These are phyloP conservation scores for Steinernema feltiae DNA, from an alignment of 1,140 invertebrate genomes.

Conservation along the genomic window DNA sequence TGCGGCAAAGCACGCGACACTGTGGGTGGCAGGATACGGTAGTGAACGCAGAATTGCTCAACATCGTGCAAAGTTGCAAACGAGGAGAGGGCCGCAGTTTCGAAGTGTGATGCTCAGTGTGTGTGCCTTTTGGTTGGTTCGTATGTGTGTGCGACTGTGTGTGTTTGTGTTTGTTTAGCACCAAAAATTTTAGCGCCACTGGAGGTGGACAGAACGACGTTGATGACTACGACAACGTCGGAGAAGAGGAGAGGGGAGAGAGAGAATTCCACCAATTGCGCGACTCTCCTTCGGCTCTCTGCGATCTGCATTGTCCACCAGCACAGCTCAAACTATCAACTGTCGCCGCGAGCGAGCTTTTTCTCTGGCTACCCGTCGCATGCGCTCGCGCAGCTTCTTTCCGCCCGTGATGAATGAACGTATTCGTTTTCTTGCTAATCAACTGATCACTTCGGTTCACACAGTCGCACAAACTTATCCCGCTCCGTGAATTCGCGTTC, in stretches of 20 bases:
- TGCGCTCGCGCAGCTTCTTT: constrained; percentile 2
- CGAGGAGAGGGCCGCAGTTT: background rate
- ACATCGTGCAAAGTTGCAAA: background rate
- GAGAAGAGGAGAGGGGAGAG: background rate
- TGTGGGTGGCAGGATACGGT: background rate
- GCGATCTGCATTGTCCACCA: constrained; percentile 11
- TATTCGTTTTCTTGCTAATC: constrained; percentile 6
- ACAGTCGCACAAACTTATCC: background rate
- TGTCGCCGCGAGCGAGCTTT: constrained; percentile 12
- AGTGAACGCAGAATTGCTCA: background rate
- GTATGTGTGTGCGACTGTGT: background rate
- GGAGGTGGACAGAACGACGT: constrained; percentile 3
- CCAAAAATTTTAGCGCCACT: constrained; percentile 11
- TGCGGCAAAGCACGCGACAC: no score
- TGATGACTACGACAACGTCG: background rate
- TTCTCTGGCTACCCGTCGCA: constrained; percentile 1
- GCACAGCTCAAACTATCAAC: background rate
- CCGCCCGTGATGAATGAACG: constrained; percentile 6
- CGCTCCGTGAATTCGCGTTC: background rate
- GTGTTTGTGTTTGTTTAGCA: constrained; percentile 11
- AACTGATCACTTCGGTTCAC: constrained; percentile 5
- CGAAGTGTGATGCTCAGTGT: background rate
- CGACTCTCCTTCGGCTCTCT: constrained; percentile 9
- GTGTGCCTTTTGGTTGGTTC: constrained; percentile 13
- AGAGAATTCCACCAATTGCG: constrained; percentile 13